These are phyloP conservation scores for Naja naja DNA, from an alignment of 2,113 vertebrate species.

Conservation along the genomic window DNA sequence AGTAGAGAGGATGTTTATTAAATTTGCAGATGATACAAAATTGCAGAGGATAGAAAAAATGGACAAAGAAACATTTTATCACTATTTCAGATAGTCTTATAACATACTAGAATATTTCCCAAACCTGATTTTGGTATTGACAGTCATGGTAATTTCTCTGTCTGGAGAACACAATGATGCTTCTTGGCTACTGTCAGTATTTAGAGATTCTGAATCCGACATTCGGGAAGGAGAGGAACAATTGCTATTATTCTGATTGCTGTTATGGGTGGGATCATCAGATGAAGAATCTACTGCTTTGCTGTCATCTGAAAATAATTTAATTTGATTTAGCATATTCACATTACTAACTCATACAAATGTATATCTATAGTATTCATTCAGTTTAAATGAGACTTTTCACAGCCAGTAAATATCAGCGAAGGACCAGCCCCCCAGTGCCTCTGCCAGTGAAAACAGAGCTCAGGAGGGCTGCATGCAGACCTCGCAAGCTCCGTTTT, in stretches of 20 bases:
- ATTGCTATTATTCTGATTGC: constrained; percentile 99
- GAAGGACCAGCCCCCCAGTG: too few species aligned
- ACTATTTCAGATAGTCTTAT: constrained; percentile 3
- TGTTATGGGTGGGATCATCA: constrained; percentile 93
- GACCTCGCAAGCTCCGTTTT: too few species aligned
- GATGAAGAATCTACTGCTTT: constrained; percentile 91
- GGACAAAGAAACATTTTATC: neutral
- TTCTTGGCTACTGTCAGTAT: constrained; percentile 96
- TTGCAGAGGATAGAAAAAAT: neutral
- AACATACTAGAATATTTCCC: constrained; percentile 30
- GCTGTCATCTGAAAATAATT: constrained; percentile 78
- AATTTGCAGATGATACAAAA: neutral
- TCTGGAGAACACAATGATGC: constrained; percentile 90
- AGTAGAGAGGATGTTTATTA: neutral
- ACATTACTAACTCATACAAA: neutral
- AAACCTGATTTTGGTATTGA: constrained; percentile 84
- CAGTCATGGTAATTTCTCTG: constrained; percentile 79
- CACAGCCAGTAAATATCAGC: neutral
- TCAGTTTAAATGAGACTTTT: neutral
- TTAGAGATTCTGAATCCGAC: constrained; percentile 97
- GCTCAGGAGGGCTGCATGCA: too few species aligned
- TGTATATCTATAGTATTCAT: neutral
- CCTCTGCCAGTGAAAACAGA: too few species aligned
- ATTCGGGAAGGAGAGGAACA: constrained; percentile 98
- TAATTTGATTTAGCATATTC: constrained; percentile 1